phyloP scores from a whole-genome alignment of 2,797 vertebrate species.

The Notamacropus eugenii region DNA sequence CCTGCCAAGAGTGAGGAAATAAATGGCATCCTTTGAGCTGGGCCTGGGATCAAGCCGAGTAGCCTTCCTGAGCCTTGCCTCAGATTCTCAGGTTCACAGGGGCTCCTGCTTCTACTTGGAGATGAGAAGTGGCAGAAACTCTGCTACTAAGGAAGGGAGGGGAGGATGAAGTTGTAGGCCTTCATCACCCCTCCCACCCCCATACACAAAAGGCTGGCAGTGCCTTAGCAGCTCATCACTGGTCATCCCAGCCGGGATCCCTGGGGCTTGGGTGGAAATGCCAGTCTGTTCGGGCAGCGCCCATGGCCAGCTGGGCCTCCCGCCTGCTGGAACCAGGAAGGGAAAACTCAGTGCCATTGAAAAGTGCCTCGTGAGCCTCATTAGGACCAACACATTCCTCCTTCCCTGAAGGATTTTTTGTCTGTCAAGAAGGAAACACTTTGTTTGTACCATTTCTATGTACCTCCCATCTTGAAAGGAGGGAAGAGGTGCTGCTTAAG shows the following conservation, averaged over 20 bases:
- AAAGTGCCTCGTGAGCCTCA: not conserved
- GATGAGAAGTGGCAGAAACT: not conserved
- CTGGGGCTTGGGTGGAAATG: not conserved
- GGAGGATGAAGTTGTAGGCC: not conserved
- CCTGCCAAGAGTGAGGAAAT: conserved; percentile 6
- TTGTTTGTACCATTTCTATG: not conserved
- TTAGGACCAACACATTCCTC: not conserved
- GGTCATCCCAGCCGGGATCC: not conserved
- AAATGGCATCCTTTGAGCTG: conserved; percentile 53
- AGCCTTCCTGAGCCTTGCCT: not conserved
- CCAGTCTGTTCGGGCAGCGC: not conserved
- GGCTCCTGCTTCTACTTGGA: not conserved
- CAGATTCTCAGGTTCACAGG: not conserved
- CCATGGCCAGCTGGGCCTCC: not conserved
- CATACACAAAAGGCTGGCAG: not conserved
- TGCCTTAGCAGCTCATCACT: too few species aligned
- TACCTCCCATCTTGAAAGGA: not conserved
- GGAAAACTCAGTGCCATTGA: not conserved
- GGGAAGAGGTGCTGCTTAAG: not conserved
- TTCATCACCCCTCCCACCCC: not conserved
- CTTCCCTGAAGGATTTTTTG: not conserved
- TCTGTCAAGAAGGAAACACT: not conserved
- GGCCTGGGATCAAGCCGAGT: not conserved
- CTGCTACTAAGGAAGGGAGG: not conserved
- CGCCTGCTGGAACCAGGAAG: not conserved